These are phyloP conservation scores for Chaetops frenatus DNA, from an alignment of 2,113 vertebrate genomes.

Conservation along the genomic window DNA sequence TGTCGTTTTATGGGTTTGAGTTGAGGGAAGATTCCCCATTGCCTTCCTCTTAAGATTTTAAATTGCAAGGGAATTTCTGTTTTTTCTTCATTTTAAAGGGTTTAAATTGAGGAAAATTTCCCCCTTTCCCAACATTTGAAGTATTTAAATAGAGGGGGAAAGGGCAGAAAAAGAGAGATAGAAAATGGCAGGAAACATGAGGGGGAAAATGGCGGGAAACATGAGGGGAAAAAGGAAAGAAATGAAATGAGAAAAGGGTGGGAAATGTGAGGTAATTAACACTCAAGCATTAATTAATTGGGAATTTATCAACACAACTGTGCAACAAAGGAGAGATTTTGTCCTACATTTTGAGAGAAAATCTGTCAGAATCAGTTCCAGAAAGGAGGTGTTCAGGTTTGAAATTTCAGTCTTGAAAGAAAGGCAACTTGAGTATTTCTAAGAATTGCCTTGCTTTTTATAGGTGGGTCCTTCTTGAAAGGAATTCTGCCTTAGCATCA, in stretches of 20 bases:
- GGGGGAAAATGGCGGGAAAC: background rate
- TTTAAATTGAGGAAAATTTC: background rate
- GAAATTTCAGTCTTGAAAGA: background rate
- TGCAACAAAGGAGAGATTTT: background rate
- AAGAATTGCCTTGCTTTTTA: background rate
- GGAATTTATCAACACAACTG: background rate
- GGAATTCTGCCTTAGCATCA: background rate
- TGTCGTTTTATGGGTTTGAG: background rate
- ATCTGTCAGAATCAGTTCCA: background rate
- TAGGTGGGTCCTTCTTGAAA: background rate
- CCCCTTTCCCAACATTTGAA: background rate
- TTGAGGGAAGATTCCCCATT: background rate
- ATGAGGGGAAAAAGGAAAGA: rapidly evolving
- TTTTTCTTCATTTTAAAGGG: background rate
- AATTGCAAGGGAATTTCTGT: background rate
- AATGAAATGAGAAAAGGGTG: no score
- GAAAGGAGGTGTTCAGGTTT: background rate
- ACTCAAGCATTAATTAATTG: background rate
- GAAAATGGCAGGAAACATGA: background rate
- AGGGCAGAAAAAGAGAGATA: background rate
- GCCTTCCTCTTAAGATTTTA: background rate
- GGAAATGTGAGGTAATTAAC: background rate
- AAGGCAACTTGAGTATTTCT: background rate
- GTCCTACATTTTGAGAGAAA: background rate
- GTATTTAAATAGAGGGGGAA: background rate